Evolutionary conservation across 2,797 vertebrate species (phyloP).

Genomic region (Semaprochilodus insignis): DNA sequence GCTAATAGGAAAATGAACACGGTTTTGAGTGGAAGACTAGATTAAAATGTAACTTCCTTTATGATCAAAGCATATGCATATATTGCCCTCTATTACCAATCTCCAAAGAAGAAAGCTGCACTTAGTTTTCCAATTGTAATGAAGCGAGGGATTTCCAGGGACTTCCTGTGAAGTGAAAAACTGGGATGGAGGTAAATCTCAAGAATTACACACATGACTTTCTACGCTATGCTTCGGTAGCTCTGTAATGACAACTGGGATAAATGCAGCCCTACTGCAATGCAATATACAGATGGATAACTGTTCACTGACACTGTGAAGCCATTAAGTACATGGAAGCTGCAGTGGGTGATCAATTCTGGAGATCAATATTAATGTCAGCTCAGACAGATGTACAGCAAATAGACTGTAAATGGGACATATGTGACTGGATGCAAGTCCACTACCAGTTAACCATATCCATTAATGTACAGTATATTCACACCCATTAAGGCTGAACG

Average conservation of each 20-base stretch:
- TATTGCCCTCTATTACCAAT: background rate
- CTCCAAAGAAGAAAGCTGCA: background rate
- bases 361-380: background rate
- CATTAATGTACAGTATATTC: background rate
- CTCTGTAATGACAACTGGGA: background rate
- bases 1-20: no score
- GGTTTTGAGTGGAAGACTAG: no score
- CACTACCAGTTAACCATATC: background rate
- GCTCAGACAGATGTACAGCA: background rate
- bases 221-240: background rate
- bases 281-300: background rate
- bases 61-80: no score
- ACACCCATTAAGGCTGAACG: background rate
- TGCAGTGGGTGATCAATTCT: background rate
- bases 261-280: background rate
- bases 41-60: no score
- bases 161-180: background rate
- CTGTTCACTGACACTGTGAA: background rate
- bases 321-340: background rate
- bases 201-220: background rate
- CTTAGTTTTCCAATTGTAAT: background rate
- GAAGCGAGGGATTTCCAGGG: background rate
- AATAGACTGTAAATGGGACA: background rate
- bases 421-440: background rate
- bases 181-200: background rate